These are phyloP conservation scores for Cynopterus sphinx DNA, from an alignment of 2,797 vertebrate genomes.

Conservation along the genomic window DNA sequence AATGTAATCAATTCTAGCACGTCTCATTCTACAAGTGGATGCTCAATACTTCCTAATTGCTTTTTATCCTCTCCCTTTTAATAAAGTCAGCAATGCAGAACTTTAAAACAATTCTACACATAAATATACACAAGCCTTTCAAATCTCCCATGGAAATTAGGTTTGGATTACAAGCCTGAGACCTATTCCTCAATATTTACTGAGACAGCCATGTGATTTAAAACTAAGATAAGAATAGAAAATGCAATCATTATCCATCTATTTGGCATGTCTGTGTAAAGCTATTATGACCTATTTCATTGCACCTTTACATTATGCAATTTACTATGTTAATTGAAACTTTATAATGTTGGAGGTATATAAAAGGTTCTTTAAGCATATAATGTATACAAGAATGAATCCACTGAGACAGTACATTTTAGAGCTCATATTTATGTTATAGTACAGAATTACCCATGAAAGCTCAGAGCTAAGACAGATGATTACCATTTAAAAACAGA, in stretches of 20 bases:
- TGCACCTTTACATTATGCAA: conserved; percentile 52
- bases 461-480: conserved; percentile 16
- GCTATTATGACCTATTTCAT: conserved; percentile 58
- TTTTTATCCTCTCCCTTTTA: background rate
- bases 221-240: conserved; percentile 77
- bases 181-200: conserved; percentile 79
- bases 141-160: conserved; percentile 76
- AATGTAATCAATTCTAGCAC: background rate
- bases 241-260: conserved; percentile 77
- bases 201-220: conserved; percentile 78
- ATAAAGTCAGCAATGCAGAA: conserved; percentile 43
- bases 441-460: conserved; percentile 4
- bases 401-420: conserved; percentile 23
- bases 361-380: conserved; percentile 49
- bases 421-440: conserved; percentile 29
- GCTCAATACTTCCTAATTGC: background rate
- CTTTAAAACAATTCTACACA: conserved; percentile 67
- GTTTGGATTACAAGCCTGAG: conserved; percentile 67
- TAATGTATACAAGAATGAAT: conserved; percentile 35
- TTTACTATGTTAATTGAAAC: conserved; percentile 67
- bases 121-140: conserved; percentile 74
- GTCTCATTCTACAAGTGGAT: background rate
- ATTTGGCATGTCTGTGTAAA: conserved; percentile 64
- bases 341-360: conserved; percentile 38
- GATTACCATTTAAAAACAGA: background rate